These are phyloP conservation scores for Pangasianodon gigas DNA, from an alignment of 2,113 vertebrate species.

Conservation along the genomic window DNA sequence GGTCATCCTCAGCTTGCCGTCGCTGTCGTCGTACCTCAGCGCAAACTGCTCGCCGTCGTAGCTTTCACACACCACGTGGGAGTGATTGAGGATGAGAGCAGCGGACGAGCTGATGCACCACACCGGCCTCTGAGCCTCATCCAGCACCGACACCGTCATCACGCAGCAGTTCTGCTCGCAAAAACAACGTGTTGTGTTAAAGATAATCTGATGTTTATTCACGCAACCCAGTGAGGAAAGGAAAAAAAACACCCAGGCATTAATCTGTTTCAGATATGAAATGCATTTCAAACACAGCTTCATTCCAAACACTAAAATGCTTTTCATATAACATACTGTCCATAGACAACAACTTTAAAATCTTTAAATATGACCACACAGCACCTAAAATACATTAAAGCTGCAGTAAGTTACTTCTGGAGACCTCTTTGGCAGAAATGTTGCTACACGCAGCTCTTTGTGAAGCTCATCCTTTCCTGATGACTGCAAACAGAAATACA, in stretches of 20 bases:
- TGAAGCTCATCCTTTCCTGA: not conserved
- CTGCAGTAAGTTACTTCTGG: not conserved
- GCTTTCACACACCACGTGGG: not conserved
- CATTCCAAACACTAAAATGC: not conserved
- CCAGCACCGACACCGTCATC: conserved; percentile 47
- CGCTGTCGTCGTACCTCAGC: not conserved
- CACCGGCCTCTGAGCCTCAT: conserved; percentile 37
- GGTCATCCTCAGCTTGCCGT: conserved; percentile 40
- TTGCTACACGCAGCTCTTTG: not conserved
- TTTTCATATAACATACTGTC: not conserved
- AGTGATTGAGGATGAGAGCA: not conserved
- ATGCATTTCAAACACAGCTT: not conserved
- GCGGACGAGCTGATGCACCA: conserved; percentile 46
- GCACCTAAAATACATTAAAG: not conserved
- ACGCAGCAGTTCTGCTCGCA: conserved; percentile 37
- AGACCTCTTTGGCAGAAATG: not conserved
- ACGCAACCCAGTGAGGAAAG: too few species aligned
- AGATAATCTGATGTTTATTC: not conserved
- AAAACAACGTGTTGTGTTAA: not conserved
- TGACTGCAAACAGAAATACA: not conserved
- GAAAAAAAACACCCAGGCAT: too few species aligned
- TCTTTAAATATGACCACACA: not conserved
- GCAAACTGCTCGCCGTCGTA: conserved; percentile 27
- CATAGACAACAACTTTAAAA: not conserved
- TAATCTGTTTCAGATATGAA: not conserved